A percentile compares a stretch with the other conserved stretches of the same genome.
phyloP scores from a whole-genome alignment of 2,113 vertebrate species.

The Hemiprocne comata region DNA sequence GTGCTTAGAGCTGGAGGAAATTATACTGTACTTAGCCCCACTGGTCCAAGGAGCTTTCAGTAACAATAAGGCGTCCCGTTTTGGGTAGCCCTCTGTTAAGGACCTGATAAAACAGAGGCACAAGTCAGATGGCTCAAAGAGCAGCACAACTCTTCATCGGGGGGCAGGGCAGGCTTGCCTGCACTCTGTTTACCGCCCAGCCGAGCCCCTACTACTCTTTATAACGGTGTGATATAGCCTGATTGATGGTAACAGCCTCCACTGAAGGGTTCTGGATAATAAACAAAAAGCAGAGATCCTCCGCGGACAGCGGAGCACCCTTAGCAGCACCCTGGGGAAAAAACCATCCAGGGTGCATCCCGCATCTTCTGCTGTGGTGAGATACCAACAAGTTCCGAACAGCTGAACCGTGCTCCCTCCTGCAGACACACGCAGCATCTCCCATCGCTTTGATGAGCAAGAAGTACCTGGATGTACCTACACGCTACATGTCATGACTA shows the following conservation, averaged over 20 bases:
- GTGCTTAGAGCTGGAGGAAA: not conserved
- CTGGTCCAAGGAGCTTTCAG: not conserved
- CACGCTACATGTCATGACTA: not conserved
- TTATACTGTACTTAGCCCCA: not conserved
- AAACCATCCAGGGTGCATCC: not conserved
- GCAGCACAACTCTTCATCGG: not conserved
- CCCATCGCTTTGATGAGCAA: rapidly evolving
- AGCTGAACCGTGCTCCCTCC: not conserved
- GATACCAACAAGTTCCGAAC: not conserved
- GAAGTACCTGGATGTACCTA: not conserved
- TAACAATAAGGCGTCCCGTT: rapidly evolving
- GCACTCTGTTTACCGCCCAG: not conserved
- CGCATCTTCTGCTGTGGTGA: rapidly evolving
- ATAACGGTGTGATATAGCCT: rapidly evolving
- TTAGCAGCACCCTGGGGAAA: rapidly evolving
- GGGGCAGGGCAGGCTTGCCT: not conserved
- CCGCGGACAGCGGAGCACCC: no score
- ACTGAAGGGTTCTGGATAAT: not conserved
- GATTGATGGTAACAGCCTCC: not conserved
- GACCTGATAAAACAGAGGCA: not conserved
- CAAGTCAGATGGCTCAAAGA: not conserved
- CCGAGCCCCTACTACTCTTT: not conserved
- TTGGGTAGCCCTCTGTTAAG: not conserved
- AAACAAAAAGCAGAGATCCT: not conserved
- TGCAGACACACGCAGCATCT: not conserved